A percentile compares a stretch with the other conserved stretches of the same genome.
phyloP scores from a whole-genome alignment of 30 jellyfish, hydroid and myxozoan species.

The Pelagia noctiluca region DNA sequence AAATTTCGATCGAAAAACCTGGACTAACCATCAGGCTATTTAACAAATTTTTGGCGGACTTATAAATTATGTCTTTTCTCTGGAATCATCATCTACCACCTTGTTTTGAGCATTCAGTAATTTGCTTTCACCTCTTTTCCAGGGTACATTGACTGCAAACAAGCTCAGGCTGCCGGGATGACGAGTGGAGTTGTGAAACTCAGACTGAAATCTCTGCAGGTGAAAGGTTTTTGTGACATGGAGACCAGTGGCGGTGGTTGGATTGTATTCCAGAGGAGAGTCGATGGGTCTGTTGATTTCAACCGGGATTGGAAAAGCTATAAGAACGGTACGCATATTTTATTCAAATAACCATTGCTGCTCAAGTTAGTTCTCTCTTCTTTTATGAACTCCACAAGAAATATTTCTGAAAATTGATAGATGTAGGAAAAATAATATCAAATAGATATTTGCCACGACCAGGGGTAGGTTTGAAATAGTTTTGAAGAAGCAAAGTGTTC shows the following conservation, averaged over 20 bases:
- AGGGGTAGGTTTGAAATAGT: not conserved
- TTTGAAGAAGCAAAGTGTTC: not conserved
- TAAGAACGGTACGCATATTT: constrained; percentile 17
- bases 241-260: constrained; percentile 51
- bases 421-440: not conserved
- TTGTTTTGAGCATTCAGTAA: too few relatives aligned
- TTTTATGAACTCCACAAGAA: too few relatives aligned
- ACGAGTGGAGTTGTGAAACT: not conserved
- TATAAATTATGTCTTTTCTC: not conserved
- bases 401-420: too few relatives aligned
- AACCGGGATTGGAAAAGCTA: constrained; percentile 38
- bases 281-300: constrained; percentile 19
- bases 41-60: not conserved
- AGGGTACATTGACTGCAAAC: constrained; percentile 9
- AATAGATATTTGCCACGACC: not conserved
- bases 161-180: not conserved
- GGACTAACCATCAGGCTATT: not conserved
- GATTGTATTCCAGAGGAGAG: constrained; percentile 57
- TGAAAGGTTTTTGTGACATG: constrained; percentile 34
- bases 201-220: not conserved
- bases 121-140: not conserved
- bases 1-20: not conserved
- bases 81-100: not conserved
- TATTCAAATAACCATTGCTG: constrained; percentile 24
- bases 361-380: not conserved